Evolutionary conservation across 2,113 vertebrate genomes (phyloP), one percentile per base, ranked within the genome.

Genomic region (Trinectes maculatus): DNA sequence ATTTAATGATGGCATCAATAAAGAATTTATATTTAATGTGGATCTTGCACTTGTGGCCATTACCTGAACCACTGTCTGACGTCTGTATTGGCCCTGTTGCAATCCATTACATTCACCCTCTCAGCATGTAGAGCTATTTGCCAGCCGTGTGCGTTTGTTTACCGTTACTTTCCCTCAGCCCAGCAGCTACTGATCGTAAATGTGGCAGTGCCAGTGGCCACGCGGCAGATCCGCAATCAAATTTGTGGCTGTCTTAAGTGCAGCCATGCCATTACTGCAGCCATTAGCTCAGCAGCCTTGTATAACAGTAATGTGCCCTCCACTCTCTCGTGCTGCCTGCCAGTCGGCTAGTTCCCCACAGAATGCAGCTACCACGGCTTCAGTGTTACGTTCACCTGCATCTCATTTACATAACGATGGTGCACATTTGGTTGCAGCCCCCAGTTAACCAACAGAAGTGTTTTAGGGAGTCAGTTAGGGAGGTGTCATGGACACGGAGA

Each of bases 241-340:
- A 85, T 80, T 71, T 21, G 28, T 42, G 8, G 51, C 64, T 31
- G 57, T 74, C 58, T 51, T 55, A 64, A 84, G 54, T 80, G 70
- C 66, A 79, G 70, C 66, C 64, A 52, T 79, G 80, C 73, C 80
- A 89, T 89, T 82, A 83, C 69, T 56, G 63, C 76, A 80, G 87
- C 65, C 79, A 79, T 84, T 84, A 82, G 68, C 75, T 80, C 74
- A 62, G 67, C 73, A 78, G 80, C 61, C 64, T 62, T 70, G 73
- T 77, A 60, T 60, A 55, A 56, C 61, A 63, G 46, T 72, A 81
- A 84, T 83, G 82, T 81, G 55, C 58, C 56, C 66, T 28, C 51
- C 82, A 62, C 64, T 69, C 48, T 56, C 68, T 79, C 80, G 60
- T 22, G 51, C 51, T 76, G 57, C 58, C 71, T 54, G 68, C 61